Percentiles rank a stretch among this genome's conserved stretches.
Evolutionary conservation across 2,113 vertebrate species (phyloP).

Genomic region (Paradoxurus hermaphroditus): DNA sequence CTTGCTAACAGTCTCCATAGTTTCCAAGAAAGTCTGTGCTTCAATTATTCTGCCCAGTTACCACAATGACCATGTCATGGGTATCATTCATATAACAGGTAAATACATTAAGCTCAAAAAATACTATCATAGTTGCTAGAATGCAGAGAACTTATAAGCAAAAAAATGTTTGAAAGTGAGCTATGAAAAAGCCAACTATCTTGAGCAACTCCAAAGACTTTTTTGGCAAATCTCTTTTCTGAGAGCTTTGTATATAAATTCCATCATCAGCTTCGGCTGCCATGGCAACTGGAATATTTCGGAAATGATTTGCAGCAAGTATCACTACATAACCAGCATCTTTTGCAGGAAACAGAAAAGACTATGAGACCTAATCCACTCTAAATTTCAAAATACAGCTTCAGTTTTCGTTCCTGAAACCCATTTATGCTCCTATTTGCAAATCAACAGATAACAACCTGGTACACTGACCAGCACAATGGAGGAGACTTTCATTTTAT

Average conservation of each 20-base stretch:
- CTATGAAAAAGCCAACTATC: constrained; percentile 71
- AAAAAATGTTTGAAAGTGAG: constrained; percentile 1
- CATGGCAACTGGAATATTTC: constrained; percentile 84
- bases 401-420: constrained; percentile 38
- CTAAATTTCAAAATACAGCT: constrained; percentile 49
- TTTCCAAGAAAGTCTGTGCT: neutral
- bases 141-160: neutral
- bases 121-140: neutral
- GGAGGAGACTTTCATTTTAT: neutral
- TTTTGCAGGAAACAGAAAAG: constrained; percentile 67
- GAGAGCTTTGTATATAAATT: constrained; percentile 79
- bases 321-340: constrained; percentile 65
- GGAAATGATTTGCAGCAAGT: constrained; percentile 79
- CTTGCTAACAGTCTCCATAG: neutral
- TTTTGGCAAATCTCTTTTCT: constrained; percentile 73
- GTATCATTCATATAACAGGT: neutral
- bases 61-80: neutral
- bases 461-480: neutral
- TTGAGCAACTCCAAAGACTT: constrained; percentile 75
- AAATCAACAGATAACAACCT: constrained; percentile 46
- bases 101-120: neutral
- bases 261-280: constrained; percentile 78
- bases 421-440: constrained; percentile 11
- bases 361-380: constrained; percentile 43
- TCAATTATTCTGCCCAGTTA: neutral